Evolutionary conservation across 2,888 invertebrate genomes (phyloP), one percentile per base, ranked within the genome.

Genomic region (Sepiola atlantica): DNA sequence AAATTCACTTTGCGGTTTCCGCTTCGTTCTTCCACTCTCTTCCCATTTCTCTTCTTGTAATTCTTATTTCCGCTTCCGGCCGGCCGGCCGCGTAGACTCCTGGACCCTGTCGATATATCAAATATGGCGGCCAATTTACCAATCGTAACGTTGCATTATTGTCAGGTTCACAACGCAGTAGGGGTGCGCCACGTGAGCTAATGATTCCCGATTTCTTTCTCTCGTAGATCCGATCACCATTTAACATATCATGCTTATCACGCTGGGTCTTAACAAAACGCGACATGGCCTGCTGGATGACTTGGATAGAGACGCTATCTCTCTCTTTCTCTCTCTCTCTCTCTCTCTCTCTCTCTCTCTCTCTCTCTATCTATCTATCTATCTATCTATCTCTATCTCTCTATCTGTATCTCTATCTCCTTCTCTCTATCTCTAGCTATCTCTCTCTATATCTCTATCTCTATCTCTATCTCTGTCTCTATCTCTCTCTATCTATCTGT

Each of bases 31-130:
- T 24, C 10, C 1, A 61, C 61, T 28, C 24, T 61, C 8, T 61
- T 24, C 61, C 24, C 8, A 24, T 28, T 61, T 61, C 45, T 61
- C 28, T 24, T 21, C 24, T 10, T 28, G 21, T 24, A n/a, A 77
- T 77, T 77, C 77, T 77, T 77, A 77, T 77, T 77, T 77, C 77
- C 77, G 77, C 77, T 77, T 77, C 77, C 77, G 77, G 77, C 45
- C 77, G 77, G 77, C 45, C 45, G 45, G 45, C n/a, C n/a, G 32
- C 77, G 77, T 77, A 77, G 16, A 32, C 16, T 1, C 14, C n/a
- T 77, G n/a, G n/a, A n/a, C 77, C 16, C 14, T n/a, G 16, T n/a
- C 77, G 18, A 77, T 77, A 77, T 77, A 77, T 77, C 77, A 77
- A 77, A 77, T 0, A 77, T 77, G 77, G 77, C 32, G n/a, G 77